Evolutionary conservation across 2,797 vertebrate species (phyloP).

Genomic region (Acropternis orthonyx): DNA sequence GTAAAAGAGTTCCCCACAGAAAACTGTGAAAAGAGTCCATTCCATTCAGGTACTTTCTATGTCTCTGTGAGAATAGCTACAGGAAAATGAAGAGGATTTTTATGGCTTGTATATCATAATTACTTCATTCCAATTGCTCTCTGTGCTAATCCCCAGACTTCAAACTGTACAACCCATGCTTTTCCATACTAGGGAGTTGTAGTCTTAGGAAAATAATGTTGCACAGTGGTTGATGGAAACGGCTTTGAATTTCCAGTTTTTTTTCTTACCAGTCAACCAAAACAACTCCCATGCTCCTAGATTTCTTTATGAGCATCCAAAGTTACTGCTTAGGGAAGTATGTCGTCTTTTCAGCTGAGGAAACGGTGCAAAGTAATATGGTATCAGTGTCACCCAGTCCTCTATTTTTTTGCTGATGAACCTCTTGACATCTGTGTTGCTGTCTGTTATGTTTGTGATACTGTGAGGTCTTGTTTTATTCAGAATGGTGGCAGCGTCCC

Average conservation of each 20-base stretch:
- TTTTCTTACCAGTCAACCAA: neutral
- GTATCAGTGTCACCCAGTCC: neutral
- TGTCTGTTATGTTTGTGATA: rapidly evolving
- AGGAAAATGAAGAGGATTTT: neutral
- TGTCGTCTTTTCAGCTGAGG: neutral
- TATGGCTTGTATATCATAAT: neutral
- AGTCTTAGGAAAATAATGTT: neutral
- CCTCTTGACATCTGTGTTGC: neutral
- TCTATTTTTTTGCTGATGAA: neutral
- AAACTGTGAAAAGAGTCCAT: neutral
- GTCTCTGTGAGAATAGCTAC: neutral
- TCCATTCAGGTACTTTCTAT: neutral
- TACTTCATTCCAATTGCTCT: neutral
- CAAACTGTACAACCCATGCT: neutral
- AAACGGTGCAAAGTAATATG: neutral
- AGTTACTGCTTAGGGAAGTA: neutral
- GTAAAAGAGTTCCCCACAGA: neutral
- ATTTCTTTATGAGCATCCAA: neutral
- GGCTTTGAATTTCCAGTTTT: neutral
- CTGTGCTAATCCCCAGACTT: neutral
- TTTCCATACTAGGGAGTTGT: neutral
- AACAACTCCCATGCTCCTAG: neutral
- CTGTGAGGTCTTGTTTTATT: neutral
- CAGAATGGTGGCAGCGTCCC: neutral
- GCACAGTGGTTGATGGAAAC: neutral